These are phyloP conservation scores for Pluvialis apricaria DNA, from an alignment of 2,113 vertebrate species.

Conservation along the genomic window DNA sequence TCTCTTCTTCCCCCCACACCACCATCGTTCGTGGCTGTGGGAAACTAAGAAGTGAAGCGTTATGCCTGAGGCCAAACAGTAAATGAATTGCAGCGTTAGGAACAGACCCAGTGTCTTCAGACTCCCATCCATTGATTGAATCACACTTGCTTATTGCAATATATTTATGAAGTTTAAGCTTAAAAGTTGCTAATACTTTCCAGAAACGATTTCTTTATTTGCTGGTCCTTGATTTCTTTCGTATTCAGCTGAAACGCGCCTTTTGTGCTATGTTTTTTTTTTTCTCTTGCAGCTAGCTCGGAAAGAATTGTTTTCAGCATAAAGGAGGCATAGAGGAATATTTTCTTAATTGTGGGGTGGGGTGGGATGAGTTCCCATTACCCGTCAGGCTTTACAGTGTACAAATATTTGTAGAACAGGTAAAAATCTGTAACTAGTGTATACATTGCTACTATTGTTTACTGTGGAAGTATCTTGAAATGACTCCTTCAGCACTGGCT, in stretches of 20 bases:
- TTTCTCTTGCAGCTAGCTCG: neutral
- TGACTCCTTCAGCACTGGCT: neutral
- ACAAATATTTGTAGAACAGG: constrained; percentile 15
- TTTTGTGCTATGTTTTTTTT: constrained; percentile 15
- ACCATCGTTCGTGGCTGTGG: neutral
- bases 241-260: neutral
- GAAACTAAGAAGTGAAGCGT: neutral
- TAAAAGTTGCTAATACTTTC: constrained; percentile 51
- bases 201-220: constrained; percentile 31
- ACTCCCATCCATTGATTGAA: neutral
- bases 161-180: constrained; percentile 59
- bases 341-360: neutral
- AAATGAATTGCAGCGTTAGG: constrained; percentile 14
- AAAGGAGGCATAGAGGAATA: neutral
- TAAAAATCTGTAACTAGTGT: neutral
- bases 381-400: constrained; percentile 3
- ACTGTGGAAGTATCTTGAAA: neutral
- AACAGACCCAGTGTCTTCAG: constrained; percentile 10
- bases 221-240: constrained; percentile 50
- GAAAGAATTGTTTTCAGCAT: constrained; percentile 15
- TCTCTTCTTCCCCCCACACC: neutral
- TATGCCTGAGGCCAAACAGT: neutral
- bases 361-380: neutral
- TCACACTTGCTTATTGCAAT: constrained; percentile 50
- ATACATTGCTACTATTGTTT: neutral